Percentiles rank a stretch among this genome's conserved stretches.
These are phyloP conservation scores for Amia ocellicauda DNA, from an alignment of 2,113 vertebrate species.

Conservation along the genomic window DNA sequence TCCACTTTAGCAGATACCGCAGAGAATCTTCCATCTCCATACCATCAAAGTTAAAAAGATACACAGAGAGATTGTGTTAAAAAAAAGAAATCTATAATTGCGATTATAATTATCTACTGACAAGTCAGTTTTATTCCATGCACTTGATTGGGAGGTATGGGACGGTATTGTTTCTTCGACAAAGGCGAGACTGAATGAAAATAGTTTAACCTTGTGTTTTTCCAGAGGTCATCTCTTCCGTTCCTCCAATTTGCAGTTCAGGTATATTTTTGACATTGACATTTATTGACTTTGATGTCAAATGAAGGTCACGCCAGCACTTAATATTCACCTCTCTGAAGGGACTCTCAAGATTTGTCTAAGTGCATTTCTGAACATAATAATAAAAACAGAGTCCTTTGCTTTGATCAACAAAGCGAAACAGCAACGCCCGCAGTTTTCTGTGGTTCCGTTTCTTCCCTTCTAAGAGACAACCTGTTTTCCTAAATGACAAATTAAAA, in stretches of 20 bases:
- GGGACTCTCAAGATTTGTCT: no score
- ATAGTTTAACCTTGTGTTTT: neutral
- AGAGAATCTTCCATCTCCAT: no score
- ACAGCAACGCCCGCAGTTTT: no score
- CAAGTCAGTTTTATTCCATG: neutral
- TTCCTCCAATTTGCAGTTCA: neutral
- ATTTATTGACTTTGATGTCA: neutral
- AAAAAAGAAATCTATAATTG: neutral
- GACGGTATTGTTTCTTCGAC: neutral
- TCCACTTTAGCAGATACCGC: neutral
- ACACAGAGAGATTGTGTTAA: neutral
- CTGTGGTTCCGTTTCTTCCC: no score
- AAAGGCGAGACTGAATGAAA: neutral
- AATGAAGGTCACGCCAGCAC: neutral
- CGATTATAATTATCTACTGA: neutral
- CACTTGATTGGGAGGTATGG: neutral
- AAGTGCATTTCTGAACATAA: no score
- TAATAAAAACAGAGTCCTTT: no score
- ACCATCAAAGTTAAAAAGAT: neutral
- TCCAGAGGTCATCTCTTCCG: neutral
- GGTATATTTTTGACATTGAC: neutral
- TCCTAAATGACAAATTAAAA: no score
- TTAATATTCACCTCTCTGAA: neutral
- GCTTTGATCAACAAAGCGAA: no score
- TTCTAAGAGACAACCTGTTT: no score